Evolutionary conservation across 2,797 vertebrate species (phyloP).

Genomic region (Pangasius sanitwongsei): DNA sequence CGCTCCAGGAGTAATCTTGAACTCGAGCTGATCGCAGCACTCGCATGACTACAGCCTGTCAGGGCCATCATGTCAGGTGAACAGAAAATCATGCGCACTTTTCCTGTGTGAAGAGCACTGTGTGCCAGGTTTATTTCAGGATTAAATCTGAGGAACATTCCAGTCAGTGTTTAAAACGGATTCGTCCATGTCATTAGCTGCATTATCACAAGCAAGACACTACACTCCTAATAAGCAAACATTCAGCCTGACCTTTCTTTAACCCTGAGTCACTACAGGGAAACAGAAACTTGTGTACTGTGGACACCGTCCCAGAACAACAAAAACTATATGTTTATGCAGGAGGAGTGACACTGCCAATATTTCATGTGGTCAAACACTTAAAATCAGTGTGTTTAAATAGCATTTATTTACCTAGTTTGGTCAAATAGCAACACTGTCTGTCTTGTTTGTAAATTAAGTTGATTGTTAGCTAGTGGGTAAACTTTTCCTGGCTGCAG

Average conservation of each 20-base stretch:
- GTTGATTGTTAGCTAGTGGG: neutral
- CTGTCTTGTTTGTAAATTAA: constrained; percentile 22
- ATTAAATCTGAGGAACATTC: constrained; percentile 24
- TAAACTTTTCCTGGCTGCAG: constrained; percentile 4
- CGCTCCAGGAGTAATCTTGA: neutral
- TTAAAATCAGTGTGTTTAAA: neutral
- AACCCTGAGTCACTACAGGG: neutral
- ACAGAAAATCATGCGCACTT: neutral
- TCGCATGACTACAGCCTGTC: neutral
- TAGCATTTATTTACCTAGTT: neutral
- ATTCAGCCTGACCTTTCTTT: neutral
- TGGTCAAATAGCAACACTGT: neutral
- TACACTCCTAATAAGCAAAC: neutral
- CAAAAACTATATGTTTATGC: constrained; percentile 6
- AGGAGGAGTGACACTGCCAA: neutral
- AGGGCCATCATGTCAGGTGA: neutral
- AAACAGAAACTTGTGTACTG: neutral
- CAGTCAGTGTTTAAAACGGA: neutral
- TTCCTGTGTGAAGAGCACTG: constrained; percentile 9
- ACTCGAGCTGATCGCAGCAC: neutral
- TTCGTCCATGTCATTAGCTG: neutral
- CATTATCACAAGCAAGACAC: neutral
- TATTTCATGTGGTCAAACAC: neutral
- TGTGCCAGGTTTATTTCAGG: constrained; percentile 6
- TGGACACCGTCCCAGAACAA: neutral